Percentiles rank a stretch among this genome's conserved stretches.
Evolutionary conservation across 2,113 vertebrate species (phyloP).

Genomic region (Epinephelus lanceolatus): DNA sequence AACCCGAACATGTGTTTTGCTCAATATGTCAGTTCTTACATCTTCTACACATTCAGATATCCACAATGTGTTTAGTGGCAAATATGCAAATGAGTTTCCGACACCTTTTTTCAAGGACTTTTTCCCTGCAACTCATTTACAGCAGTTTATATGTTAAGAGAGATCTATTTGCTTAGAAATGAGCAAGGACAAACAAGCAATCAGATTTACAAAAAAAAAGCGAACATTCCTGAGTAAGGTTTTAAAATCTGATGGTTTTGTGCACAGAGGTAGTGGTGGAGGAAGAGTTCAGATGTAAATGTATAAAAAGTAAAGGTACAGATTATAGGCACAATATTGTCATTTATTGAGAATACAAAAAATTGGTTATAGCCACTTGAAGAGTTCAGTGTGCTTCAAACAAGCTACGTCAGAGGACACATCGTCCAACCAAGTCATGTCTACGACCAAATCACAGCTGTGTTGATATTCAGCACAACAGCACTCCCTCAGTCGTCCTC

Average conservation of each 20-base stretch:
- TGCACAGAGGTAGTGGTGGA: no score
- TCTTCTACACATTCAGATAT: background rate
- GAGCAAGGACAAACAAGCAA: background rate
- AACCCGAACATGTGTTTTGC: background rate
- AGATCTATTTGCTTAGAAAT: background rate
- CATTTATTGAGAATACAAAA: background rate
- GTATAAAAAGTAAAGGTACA: background rate
- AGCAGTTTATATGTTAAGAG: background rate
- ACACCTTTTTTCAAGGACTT: background rate
- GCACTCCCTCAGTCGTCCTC: no score
- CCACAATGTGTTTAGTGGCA: background rate
- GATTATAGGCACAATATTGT: no score
- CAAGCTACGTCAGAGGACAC: background rate
- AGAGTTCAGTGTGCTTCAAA: background rate
- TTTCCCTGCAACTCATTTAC: background rate
- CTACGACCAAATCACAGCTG: no score
- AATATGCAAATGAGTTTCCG: slow-evolving; percentile 5
- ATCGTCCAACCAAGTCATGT: no score
- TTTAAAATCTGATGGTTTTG: no score
- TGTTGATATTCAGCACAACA: no score
- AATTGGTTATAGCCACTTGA: background rate
- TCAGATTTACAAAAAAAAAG: background rate
- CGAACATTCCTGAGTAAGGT: no score
- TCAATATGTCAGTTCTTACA: background rate
- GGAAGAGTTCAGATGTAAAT: background rate